Base-by-base conservation (phyloP, 2,797 vertebrate genomes). In the Smutsia gigantea region DNA sequence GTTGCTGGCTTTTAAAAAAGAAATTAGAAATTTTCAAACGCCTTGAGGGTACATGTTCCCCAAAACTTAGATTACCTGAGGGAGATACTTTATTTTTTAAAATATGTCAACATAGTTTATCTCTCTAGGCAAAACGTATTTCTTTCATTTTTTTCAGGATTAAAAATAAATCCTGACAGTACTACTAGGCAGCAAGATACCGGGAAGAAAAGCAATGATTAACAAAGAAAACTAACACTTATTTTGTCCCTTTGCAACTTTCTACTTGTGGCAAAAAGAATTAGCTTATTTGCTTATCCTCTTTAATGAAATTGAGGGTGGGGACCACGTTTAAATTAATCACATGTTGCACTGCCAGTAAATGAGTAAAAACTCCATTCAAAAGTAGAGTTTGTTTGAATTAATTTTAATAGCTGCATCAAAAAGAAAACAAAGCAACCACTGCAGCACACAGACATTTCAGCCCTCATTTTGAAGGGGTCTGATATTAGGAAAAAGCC, bases 101-200 rank as follows among this genome's bases (percentile, higher is more conserved):
- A 91, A 78, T 53, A 77, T 86, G 57, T 74, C 57, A 95, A 90
- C 34, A 17, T 90, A 93, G 84, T 97, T 92, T 66, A 23, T 90
- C 68, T 96, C 55, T 77, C 34, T 85, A 94, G 13, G 19, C 34
- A 93, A 94, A 87, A 29, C 71, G 84, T 68, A 89, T 7, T 94
- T 92, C 42, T 85, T 87, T 87, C 15, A 81, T 79, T 92, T 86
- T 46, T 82, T 64, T 49, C 46, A 87, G 55, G 49, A 96, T 94
- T 95, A 88, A 82, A 96, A 97, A 94, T 95, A 95, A 95, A 59
- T 37, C 25, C 69, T 77, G 29, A 86, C 8, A 9, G 12, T 77
- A 39, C 4, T 1, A 85, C 13, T 74, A 66, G n/a, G 63, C 13
- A 94, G 74, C n/a, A 95, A 85, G 37, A 89, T 0, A 12, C 19